Evolutionary conservation across 1,140 invertebrate genomes (phyloP).

Genomic region (Aradophagus sp.): DNA sequence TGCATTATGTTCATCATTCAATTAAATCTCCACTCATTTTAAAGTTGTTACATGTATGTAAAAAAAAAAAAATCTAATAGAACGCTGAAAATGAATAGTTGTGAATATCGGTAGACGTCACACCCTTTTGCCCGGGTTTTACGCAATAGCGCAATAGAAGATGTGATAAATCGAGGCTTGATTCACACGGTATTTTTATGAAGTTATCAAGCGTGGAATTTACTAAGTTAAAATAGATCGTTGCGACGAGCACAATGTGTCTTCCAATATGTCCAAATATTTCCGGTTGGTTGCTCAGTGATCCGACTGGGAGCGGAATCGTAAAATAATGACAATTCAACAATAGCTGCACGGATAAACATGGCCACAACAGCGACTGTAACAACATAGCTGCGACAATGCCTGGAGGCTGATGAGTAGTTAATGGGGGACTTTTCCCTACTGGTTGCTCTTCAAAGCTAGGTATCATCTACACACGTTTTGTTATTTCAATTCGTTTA

Average conservation of each 20-base stretch:
- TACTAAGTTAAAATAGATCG: conserved; percentile 68
- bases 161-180: conserved; percentile 11
- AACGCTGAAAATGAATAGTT: too few species aligned
- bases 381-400: conserved; percentile 58
- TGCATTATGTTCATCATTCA: too few species aligned
- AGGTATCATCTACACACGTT: conserved; percentile 58
- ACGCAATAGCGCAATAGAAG: too few species aligned
- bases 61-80: too few species aligned
- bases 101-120: too few species aligned
- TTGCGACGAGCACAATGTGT: conserved; percentile 50
- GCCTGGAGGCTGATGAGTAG: conserved; percentile 70
- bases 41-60: too few species aligned
- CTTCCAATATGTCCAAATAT: conserved; percentile 72
- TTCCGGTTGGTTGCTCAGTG: conserved; percentile 66
- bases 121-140: too few species aligned
- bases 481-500: conserved; percentile 66
- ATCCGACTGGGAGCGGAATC: conserved; percentile 67
- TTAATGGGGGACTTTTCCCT: conserved; percentile 69
- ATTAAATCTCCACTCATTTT: too few species aligned
- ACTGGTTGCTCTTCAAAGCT: conserved; percentile 23
- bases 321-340: conserved; percentile 72
- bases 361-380: conserved; percentile 61
- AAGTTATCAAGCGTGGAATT: conserved; percentile 61
- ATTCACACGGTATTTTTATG: conserved; percentile 25
- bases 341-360: conserved; percentile 64